phyloP scores from a whole-genome alignment of 1,140 invertebrate genomes.

The Patella vulgata region DNA sequence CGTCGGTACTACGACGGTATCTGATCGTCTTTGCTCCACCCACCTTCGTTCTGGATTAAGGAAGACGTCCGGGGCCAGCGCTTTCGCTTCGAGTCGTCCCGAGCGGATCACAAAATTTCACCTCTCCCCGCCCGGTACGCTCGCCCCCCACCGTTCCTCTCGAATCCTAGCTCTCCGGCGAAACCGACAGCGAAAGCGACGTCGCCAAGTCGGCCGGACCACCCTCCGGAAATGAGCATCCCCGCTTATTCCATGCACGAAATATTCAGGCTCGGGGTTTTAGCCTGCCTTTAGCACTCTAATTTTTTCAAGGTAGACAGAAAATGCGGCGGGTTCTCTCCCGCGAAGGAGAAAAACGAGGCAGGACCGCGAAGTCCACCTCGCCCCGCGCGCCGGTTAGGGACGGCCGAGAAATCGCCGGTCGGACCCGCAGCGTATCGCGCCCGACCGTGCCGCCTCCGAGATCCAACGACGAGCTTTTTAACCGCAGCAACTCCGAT shows the following conservation, averaged over 20 bases:
- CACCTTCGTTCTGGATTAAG: conserved; percentile 85
- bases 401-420: conserved; percentile 54
- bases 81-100: conserved; percentile 78
- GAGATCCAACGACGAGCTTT: conserved; percentile 68
- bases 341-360: no score
- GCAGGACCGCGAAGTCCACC: conserved; percentile 66
- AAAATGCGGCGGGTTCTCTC: no score
- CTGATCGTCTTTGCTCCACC: conserved; percentile 83
- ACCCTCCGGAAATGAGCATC: no score
- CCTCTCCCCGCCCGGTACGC: conserved; percentile 55
- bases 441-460: conserved; percentile 43
- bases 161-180: conserved; percentile 80
- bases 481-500: conserved; percentile 71
- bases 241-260: conserved; percentile 85
- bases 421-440: conserved; percentile 44
- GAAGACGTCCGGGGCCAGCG: conserved; percentile 83
- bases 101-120: conserved; percentile 77
- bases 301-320: conserved; percentile 83
- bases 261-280: conserved; percentile 76
- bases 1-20: conserved; percentile 86
- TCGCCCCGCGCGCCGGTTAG: conserved; percentile 61
- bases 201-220: no score
- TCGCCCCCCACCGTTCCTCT: conserved; percentile 67
- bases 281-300: conserved; percentile 85
- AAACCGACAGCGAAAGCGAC: conserved; percentile 69